These are phyloP conservation scores for Aplodontia rufa DNA, from an alignment of 2,113 vertebrate species.

Conservation along the genomic window DNA sequence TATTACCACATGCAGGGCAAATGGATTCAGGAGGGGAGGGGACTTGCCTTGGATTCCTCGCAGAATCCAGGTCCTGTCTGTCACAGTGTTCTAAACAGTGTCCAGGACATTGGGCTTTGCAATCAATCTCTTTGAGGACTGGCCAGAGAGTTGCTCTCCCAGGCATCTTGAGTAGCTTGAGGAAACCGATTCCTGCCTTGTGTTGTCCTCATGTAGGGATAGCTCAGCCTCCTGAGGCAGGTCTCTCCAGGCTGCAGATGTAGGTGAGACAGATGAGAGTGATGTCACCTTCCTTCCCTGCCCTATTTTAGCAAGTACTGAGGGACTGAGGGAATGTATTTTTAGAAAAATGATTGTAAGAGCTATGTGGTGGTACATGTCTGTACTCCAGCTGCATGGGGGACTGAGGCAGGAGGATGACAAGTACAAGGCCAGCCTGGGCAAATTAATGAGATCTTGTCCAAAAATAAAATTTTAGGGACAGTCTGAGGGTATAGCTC, in stretches of 20 bases:
- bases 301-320: not conserved
- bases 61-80: not conserved
- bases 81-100: not conserved
- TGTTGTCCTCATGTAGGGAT: not conserved
- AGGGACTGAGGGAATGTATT: slow-evolving; percentile 15
- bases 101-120: not conserved
- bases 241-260: not conserved
- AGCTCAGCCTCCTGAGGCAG: not conserved
- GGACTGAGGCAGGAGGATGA: not conserved
- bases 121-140: not conserved
- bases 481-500: not conserved
- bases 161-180: not conserved
- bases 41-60: not conserved
- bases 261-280: not conserved
- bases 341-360: not conserved
- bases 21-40: not conserved
- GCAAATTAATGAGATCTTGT: not conserved
- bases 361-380: not conserved
- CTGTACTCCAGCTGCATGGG: not conserved
- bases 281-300: not conserved
- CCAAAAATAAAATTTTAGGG: not conserved
- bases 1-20: not conserved
- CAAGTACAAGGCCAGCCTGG: not conserved
- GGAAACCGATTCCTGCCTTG: not conserved
- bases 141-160: not conserved